phyloP scores from a whole-genome alignment of 2,888 invertebrate species.

The Diplolepis rosae region DNA sequence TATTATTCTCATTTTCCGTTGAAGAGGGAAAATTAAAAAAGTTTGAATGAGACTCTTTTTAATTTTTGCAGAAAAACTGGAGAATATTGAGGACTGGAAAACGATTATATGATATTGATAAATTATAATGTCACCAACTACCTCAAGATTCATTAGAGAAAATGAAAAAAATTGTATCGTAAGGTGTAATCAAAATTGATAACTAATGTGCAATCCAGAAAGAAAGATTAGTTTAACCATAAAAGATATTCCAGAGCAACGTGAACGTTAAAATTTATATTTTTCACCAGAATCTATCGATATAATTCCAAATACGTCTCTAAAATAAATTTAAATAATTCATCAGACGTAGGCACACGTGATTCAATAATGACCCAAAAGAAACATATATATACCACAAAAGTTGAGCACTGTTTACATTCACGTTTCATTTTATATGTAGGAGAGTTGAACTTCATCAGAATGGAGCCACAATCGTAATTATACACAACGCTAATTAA shows the following conservation, averaged over 20 bases:
- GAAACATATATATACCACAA: conserved; percentile 18
- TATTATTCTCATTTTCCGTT: background rate
- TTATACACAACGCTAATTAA: conserved; percentile 22
- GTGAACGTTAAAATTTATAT: too few species aligned
- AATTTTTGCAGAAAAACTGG: background rate
- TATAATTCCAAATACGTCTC: background rate
- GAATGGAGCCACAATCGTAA: background rate
- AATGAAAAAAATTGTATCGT: too few species aligned
- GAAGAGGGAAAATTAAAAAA: background rate
- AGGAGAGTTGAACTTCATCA: conserved; percentile 13
- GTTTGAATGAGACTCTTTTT: background rate
- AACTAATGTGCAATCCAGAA: too few species aligned
- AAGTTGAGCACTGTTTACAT: conserved; percentile 12
- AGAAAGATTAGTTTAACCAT: conserved; percentile 4
- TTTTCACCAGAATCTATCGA: too few species aligned
- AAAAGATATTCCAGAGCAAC: too few species aligned
- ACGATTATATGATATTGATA: background rate
- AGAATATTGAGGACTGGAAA: background rate
- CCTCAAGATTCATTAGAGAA: background rate
- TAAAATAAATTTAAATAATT: conserved; percentile 13
- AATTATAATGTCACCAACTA: background rate
- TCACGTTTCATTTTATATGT: conserved; percentile 15
- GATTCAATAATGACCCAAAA: conserved; percentile 16
- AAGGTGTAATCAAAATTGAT: too few species aligned
- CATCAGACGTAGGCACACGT: conserved; percentile 13